A percentile compares a stretch with the other conserved stretches of the same genome.
phyloP scores from a whole-genome alignment of 2,113 vertebrate species.

The human (Homo sapiens) region GRCh38 chr5:73455001-73455500 shows the following conservation, averaged over 20 bases:
- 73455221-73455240: background rate
- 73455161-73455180: background rate
- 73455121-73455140: background rate
- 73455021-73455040: slow-evolving; percentile 1
- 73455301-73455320: slow-evolving; percentile 25
- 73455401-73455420: background rate
- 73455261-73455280: background rate
- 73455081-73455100: background rate
- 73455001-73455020: background rate
- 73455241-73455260: background rate
- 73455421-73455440: background rate
- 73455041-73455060: background rate
- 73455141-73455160: slow-evolving; percentile 6
- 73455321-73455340: slow-evolving; percentile 5
- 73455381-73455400: background rate
- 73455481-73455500: background rate
- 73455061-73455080: background rate
- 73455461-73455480: slow-evolving; percentile 25
- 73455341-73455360: background rate
- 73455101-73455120: slow-evolving; percentile 6
- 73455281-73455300: background rate
- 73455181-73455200: background rate
- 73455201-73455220: background rate
- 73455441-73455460: background rate
- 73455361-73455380: background rate